A percentile compares a stretch with the other conserved stretches of the same genome.
phyloP scores from a whole-genome alignment of 2,797 vertebrate species.

The Brotula barbata region DNA sequence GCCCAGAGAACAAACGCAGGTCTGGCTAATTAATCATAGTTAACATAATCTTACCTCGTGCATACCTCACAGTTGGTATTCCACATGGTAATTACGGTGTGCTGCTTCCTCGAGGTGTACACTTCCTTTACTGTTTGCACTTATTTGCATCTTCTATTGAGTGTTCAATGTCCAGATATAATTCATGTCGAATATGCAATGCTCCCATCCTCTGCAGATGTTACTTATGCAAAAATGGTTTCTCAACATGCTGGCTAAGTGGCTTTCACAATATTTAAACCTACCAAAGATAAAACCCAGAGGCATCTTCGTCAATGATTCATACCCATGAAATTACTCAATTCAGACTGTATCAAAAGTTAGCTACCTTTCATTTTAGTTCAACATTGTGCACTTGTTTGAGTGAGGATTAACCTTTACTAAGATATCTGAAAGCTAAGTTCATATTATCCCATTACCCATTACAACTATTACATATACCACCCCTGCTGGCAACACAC shows the following conservation, averaged over 20 bases:
- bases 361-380: slow-evolving; percentile 8
- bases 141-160: slow-evolving; percentile 69
- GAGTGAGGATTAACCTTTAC: no score
- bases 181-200: slow-evolving; percentile 65
- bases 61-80: slow-evolving; percentile 76
- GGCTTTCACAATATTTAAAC: slow-evolving; percentile 36
- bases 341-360: slow-evolving; percentile 1
- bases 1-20: slow-evolving; percentile 77
- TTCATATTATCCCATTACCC: slow-evolving; percentile 49
- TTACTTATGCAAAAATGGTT: slow-evolving; percentile 35
- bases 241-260: slow-evolving; percentile 19
- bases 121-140: slow-evolving; percentile 61
- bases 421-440: slow-evolving; percentile 46
- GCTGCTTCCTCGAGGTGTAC: slow-evolving; percentile 60
- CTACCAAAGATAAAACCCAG: not conserved
- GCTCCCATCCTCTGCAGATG: slow-evolving; percentile 43
- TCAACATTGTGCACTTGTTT: slow-evolving; percentile 22
- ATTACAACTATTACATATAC: slow-evolving; percentile 39
- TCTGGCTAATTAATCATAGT: slow-evolving; percentile 79
- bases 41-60: slow-evolving; percentile 71
- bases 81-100: slow-evolving; percentile 74
- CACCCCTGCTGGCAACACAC: slow-evolving; percentile 60
- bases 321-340: not conserved
- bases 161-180: slow-evolving; percentile 61
- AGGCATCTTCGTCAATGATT: not conserved